Evolutionary conservation across 2,113 vertebrate species (phyloP).

Genomic region (Catharus fuscescens): DNA sequence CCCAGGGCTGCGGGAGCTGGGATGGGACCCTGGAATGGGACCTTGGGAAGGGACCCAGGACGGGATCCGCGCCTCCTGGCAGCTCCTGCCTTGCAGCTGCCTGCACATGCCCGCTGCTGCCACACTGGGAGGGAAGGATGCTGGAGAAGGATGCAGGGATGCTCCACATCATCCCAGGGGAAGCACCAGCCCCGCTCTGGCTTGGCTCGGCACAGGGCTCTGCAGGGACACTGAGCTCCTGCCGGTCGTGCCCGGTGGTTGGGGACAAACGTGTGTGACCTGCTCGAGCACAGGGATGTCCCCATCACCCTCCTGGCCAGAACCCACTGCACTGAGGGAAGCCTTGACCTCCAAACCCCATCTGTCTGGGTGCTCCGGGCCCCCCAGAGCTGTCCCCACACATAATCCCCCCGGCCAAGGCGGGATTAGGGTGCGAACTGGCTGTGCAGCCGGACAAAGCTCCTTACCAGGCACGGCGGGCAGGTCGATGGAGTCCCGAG

Average conservation of each 20-base stretch:
- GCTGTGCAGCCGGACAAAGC: not conserved
- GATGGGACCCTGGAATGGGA: not conserved
- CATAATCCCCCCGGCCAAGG: not conserved
- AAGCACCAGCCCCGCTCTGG: not conserved
- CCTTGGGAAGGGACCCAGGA: not conserved
- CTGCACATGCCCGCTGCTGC: not conserved
- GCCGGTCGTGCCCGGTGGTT: not conserved
- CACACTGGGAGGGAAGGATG: not conserved
- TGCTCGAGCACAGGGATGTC: rapidly evolving
- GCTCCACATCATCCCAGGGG: not conserved
- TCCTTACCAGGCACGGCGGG: slow-evolving; percentile 6
- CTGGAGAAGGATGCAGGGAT: not conserved
- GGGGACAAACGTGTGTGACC: not conserved
- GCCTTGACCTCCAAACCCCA: not conserved
- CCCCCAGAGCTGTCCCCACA: not conserved
- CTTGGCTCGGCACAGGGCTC: not conserved
- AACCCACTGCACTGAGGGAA: rapidly evolving
- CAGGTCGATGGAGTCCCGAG: not conserved
- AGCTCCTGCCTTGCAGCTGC: not conserved
- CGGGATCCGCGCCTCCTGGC: not conserved
- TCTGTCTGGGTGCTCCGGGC: not conserved
- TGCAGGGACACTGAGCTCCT: not conserved
- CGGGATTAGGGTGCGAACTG: not conserved
- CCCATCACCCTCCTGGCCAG: not conserved
- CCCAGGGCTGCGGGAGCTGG: not conserved